Conservation (phyloP, 2,113 vertebrate genomes). For the Lepus timidus region DNA sequence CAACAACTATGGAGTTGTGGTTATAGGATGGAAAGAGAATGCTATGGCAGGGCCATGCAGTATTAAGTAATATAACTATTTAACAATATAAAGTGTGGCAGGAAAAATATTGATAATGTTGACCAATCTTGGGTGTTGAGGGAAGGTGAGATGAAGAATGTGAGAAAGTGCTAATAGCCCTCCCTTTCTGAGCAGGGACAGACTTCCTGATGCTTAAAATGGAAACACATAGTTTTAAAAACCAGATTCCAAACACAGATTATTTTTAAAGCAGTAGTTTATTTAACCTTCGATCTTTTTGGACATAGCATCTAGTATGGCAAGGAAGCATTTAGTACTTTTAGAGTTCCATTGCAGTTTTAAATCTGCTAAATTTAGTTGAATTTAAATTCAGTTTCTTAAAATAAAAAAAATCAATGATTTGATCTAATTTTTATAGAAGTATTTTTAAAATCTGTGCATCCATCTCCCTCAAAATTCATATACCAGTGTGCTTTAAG, state of each 20-base stretch:
- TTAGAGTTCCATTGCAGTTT: constrained; percentile 28
- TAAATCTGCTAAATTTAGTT: constrained; percentile 28
- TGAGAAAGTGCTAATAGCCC: constrained; percentile 9
- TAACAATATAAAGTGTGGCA: too few species aligned
- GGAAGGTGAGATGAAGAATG: neutral
- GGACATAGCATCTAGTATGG: constrained; percentile 7
- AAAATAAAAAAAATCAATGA: neutral
- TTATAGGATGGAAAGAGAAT: constrained; percentile 19
- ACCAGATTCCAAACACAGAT: neutral
- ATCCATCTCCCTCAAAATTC: neutral
- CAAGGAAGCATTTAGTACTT: constrained; percentile 29
- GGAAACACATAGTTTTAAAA: neutral
- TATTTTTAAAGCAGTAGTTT: constrained; percentile 46
- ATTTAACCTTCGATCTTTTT: constrained; percentile 48
- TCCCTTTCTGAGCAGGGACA: constrained; percentile 18
- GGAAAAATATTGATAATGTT: neutral
- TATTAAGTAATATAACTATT: too few species aligned
- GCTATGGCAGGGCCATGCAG: neutral
- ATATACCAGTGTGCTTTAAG: too few species aligned
- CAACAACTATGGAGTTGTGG: neutral
- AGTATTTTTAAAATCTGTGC: neutral
- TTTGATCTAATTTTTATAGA: constrained; percentile 42
- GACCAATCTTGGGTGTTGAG: neutral
- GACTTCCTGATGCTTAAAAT: constrained; percentile 54
- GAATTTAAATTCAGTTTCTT: neutral